Evolutionary conservation across 1,140 invertebrate genomes (phyloP).

Genomic region (Neuroterus valhalla): DNA sequence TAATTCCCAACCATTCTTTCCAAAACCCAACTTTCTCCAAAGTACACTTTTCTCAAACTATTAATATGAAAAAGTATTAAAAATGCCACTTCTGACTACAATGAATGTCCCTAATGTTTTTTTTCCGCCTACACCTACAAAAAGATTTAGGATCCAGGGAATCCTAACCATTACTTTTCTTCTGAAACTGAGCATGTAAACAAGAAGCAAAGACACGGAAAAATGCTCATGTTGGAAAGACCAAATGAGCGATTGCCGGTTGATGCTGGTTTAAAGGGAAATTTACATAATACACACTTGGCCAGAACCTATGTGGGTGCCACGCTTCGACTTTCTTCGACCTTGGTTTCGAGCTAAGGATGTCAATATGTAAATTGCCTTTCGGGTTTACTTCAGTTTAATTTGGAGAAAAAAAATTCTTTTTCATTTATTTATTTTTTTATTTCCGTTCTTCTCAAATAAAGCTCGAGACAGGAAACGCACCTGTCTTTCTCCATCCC

Average conservation of each 20-base stretch:
- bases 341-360: slow-evolving; percentile 21
- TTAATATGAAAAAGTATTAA: background rate
- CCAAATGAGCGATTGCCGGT: background rate
- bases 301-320: slow-evolving; percentile 15
- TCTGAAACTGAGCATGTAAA: background rate
- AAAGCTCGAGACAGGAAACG: slow-evolving; percentile 7
- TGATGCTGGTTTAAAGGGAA: slow-evolving; percentile 11
- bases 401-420: no score
- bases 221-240: background rate
- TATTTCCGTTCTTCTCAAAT: background rate
- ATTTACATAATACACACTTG: slow-evolving; percentile 21
- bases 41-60: background rate
- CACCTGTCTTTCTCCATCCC: slow-evolving; percentile 2
- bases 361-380: slow-evolving; percentile 12
- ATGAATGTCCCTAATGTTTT: background rate
- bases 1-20: background rate
- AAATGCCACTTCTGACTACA: background rate
- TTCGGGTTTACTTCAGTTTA: slow-evolving; percentile 2
- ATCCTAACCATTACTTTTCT: background rate
- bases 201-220: background rate
- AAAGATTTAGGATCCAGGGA: background rate
- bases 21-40: background rate
- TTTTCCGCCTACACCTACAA: background rate
- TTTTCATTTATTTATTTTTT: background rate
- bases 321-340: slow-evolving; percentile 26